phyloP scores from a whole-genome alignment of 2,113 vertebrate species.

The Irena cyanogastra region DNA sequence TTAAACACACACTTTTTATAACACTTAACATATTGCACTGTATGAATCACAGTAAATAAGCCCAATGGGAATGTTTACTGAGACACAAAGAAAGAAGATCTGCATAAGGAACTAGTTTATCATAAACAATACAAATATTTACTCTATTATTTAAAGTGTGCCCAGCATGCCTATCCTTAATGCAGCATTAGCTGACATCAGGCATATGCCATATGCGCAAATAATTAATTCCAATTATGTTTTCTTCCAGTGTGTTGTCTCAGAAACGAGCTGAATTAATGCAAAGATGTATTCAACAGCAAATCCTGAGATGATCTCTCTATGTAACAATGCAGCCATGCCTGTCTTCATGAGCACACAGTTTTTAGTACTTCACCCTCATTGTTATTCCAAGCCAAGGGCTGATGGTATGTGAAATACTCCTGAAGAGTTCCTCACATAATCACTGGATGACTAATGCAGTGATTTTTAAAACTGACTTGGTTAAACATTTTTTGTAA shows the following conservation, averaged over 20 bases:
- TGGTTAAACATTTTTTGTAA: conserved; percentile 50
- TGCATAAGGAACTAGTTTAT: conserved; percentile 70
- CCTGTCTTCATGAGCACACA: conserved; percentile 43
- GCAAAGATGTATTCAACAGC: conserved; percentile 50
- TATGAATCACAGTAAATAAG: conserved; percentile 61
- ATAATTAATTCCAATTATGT: conserved; percentile 78
- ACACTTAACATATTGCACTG: conserved; percentile 55
- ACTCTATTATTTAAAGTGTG: conserved; percentile 75
- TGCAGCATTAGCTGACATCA: conserved; percentile 76
- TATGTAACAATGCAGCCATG: conserved; percentile 29
- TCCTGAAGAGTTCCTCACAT: conserved; percentile 65
- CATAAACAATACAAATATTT: conserved; percentile 81
- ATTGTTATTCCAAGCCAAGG: conserved; percentile 65
- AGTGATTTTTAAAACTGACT: conserved; percentile 64
- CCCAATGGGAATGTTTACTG: conserved; percentile 64
- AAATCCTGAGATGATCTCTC: conserved; percentile 35
- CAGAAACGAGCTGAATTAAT: conserved; percentile 67
- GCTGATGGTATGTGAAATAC: conserved; percentile 70
- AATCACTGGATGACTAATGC: conserved; percentile 70
- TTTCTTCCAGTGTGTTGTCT: conserved; percentile 65
- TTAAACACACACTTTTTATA: conserved; percentile 60
- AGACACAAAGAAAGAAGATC: conserved; percentile 55
- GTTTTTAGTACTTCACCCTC: conserved; percentile 52
- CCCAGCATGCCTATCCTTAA: conserved; percentile 76
- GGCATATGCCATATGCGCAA: conserved; percentile 72